Evolutionary conservation across 2,888 invertebrate genomes (phyloP).

Genomic region (Drosophila bunnanda): DNA sequence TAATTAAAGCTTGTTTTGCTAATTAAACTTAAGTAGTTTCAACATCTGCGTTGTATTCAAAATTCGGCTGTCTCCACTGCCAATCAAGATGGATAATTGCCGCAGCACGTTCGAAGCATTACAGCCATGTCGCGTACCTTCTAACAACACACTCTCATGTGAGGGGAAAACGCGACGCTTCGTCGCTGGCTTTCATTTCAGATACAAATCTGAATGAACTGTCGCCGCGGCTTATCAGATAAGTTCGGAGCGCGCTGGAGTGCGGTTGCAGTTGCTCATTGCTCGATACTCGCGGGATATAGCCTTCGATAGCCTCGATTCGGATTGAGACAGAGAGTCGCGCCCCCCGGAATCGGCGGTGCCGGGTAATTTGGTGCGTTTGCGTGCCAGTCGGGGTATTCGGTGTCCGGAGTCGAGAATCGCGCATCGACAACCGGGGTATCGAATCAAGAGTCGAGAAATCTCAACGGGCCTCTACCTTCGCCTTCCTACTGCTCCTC

Average conservation of each 20-base stretch:
- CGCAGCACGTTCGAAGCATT: constrained; percentile 26
- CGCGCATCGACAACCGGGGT: constrained; percentile 3
- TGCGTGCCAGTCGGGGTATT: constrained; percentile 71
- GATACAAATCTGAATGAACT: constrained; percentile 79
- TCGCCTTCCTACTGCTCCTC: constrained; percentile 4
- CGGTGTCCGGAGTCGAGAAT: constrained; percentile 26
- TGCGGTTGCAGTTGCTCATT: constrained; percentile 49
- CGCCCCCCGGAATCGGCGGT: constrained; percentile 21
- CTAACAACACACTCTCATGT: constrained; percentile 30
- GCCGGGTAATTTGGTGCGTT: constrained; percentile 48
- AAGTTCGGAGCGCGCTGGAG: constrained; percentile 73
- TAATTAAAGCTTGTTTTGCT: constrained; percentile 16
- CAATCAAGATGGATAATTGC: constrained; percentile 12
- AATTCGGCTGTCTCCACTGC: neutral
- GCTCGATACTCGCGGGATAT: constrained; percentile 13
- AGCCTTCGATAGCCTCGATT: constrained; percentile 18
- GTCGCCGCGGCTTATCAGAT: constrained; percentile 77
- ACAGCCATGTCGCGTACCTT: constrained; percentile 40
- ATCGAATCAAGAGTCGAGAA: constrained; percentile 21
- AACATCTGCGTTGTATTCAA: constrained; percentile 17
- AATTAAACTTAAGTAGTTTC: constrained; percentile 15
- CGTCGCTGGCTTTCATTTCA: constrained; percentile 49
- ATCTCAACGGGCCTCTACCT: constrained; percentile 15
- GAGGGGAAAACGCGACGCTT: constrained; percentile 43
- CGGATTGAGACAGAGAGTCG: constrained; percentile 16